Conservation (phyloP, 2,888 invertebrate species). For the Teleogryllus oceanicus region DNA sequence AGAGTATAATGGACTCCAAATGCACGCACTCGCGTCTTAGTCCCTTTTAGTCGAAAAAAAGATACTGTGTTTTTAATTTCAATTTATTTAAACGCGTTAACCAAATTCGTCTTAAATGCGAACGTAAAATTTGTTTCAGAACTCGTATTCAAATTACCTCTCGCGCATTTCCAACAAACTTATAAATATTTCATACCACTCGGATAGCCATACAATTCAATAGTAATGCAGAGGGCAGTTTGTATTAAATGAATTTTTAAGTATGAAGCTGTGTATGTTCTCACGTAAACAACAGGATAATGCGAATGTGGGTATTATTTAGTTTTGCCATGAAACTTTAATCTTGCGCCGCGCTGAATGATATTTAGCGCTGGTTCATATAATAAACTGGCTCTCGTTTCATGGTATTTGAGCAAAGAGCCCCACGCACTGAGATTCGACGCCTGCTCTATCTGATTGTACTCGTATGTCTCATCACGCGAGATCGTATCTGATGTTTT, state of each 20-base stretch:
- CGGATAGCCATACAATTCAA: background rate
- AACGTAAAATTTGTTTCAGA: background rate
- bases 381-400: background rate
- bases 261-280: background rate
- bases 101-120: slow-evolving; percentile 3
- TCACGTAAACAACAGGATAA: slow-evolving; percentile 10
- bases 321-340: background rate
- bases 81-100: background rate
- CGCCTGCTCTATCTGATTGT: too few species aligned
- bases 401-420: too few species aligned
- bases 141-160: background rate
- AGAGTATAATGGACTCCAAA: background rate
- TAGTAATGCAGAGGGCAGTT: background rate
- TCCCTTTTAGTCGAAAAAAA: background rate
- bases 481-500: too few species aligned
- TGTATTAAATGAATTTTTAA: slow-evolving; percentile 18
- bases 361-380: background rate
- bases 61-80: slow-evolving; percentile 7
- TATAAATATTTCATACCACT: slow-evolving; percentile 3
- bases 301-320: slow-evolving; percentile 18
- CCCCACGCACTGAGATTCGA: too few species aligned
- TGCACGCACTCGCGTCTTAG: background rate
- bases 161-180: background rate
- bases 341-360: background rate
- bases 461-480: too few species aligned